A percentile compares a stretch with the other conserved stretches of the same genome.
phyloP scores from a whole-genome alignment of 2,113 vertebrate genomes.

The Motacilla tschutschensis region DNA sequence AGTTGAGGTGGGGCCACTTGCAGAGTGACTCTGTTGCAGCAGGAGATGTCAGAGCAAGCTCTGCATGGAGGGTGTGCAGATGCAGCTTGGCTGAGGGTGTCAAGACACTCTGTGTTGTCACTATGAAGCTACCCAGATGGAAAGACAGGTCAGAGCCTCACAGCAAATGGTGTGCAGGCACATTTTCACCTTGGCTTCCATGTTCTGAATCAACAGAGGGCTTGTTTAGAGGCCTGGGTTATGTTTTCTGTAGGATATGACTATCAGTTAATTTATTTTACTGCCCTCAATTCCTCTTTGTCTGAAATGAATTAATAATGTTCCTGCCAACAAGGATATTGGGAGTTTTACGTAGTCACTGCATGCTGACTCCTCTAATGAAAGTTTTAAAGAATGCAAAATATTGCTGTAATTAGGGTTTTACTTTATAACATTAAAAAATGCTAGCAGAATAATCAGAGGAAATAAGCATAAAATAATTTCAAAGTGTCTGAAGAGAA shows the following conservation, averaged over 20 bases:
- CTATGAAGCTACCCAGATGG: neutral
- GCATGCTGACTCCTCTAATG: neutral
- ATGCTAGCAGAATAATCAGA: neutral
- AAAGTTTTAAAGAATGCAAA: neutral
- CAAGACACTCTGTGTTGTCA: neutral
- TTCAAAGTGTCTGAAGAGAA: neutral
- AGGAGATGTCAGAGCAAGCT: neutral
- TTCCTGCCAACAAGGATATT: neutral
- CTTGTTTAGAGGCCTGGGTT: neutral
- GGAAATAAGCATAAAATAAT: neutral
- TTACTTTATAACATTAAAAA: neutral
- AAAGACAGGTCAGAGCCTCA: neutral
- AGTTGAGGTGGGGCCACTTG: neutral
- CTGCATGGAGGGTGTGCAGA: neutral
- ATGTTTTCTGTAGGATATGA: neutral
- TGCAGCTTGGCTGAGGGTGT: neutral
- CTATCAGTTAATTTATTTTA: neutral
- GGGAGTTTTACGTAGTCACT: neutral
- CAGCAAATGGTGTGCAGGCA: neutral
- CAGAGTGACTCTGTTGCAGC: fast-evolving
- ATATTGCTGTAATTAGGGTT: neutral
- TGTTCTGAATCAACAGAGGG: neutral
- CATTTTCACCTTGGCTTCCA: neutral
- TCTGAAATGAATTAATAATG: neutral
- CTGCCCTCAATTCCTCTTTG: neutral